Base-by-base conservation (phyloP, 2,888 invertebrate genomes). In the Sesia apiformis region DNA sequence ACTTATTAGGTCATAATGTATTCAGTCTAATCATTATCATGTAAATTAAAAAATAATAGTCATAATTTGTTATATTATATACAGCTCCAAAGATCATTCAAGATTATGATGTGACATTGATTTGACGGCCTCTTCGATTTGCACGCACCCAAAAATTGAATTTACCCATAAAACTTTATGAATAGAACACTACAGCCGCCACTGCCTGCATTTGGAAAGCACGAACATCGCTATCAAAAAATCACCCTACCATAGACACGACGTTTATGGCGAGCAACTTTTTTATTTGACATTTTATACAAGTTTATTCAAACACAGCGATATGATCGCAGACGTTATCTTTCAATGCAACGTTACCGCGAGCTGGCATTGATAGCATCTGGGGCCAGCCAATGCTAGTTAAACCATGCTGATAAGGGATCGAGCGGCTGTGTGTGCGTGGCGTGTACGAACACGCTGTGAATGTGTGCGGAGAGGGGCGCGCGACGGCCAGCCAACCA, bases 341-440 rank as follows among this genome's bases (percentile, higher is more conserved):
- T 89, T 84, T 85, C 86, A 87, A 88, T 89, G 89, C 89, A 88
- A 85, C 86, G 87, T 88, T 86, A 87, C 89, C 88, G 87, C 89
- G 87, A 81, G 86, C 84, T 75, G 74, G 74, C 64, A 64, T 54
- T 77, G 88, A 88, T 88, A 88, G 70, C 74, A 88, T 87, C 88
- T 82, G 79, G 82, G 87, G 83, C 84, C 82, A 78, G 81, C 83
- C 87, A 84, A 87, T 82, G 89, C 89, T 89, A 88, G 89, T 87
- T 87, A 85, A 83, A 85, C 84, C 86, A 66, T 78, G 69, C 74
- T 85, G 89, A 89, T 88, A 89, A 88, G 87, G 81, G 81, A 84
- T 84, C 86, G 83, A 58, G 52, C 52, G 65, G 57, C 67, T 55
- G 57, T 67, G 82, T 82, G 86, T 84, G 86, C 63, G 82, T 52